Conservation (phyloP, 2,888 invertebrate genomes). For the Zaprionus bogoriensis region DNA sequence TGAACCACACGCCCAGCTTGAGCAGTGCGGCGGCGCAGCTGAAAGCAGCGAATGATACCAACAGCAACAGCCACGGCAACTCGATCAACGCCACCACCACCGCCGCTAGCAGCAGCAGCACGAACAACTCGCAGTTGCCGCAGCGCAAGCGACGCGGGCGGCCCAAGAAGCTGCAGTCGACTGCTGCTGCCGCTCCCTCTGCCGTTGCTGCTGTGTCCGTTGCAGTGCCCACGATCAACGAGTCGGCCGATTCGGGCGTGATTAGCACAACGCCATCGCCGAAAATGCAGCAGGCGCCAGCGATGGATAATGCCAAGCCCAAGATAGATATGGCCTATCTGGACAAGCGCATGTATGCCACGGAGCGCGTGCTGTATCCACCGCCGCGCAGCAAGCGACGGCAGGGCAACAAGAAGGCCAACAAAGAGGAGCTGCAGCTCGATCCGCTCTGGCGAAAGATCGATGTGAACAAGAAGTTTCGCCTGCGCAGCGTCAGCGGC, state of each 20-base stretch:
- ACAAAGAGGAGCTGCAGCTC: conserved; percentile 84
- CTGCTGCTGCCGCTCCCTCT: conserved; percentile 1
- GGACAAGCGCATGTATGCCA: conserved; percentile 88
- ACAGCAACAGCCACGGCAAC: conserved; percentile 4
- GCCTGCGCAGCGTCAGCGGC: conserved; percentile 85
- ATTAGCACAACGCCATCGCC: conserved; percentile 87
- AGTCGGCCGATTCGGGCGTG: conserved; percentile 93
- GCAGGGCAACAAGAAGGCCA: conserved; percentile 84
- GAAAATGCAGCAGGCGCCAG: conserved; percentile 84
- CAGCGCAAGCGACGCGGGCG: conserved; percentile 79
- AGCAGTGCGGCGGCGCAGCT: conserved; percentile 82
- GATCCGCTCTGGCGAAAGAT: conserved; percentile 87
- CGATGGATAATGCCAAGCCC: conserved; percentile 65
- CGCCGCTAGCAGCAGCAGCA: conserved; percentile 25
- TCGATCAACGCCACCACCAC: conserved; percentile 77
- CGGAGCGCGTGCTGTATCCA: conserved; percentile 90
- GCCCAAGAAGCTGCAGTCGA: conserved; percentile 74
- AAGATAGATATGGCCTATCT: conserved; percentile 84
- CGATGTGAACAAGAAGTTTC: conserved; percentile 86
- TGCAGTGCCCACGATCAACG: conserved; percentile 83
- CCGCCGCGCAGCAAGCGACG: conserved; percentile 89
- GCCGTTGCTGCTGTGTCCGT: conserved; percentile 6
- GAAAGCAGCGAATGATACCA: conserved; percentile 45
- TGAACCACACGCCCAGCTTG: conserved; percentile 83
- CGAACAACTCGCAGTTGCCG: conserved; percentile 75